phyloP scores from a whole-genome alignment of 2,888 invertebrate genomes.

The Parnassius smintheus region DNA sequence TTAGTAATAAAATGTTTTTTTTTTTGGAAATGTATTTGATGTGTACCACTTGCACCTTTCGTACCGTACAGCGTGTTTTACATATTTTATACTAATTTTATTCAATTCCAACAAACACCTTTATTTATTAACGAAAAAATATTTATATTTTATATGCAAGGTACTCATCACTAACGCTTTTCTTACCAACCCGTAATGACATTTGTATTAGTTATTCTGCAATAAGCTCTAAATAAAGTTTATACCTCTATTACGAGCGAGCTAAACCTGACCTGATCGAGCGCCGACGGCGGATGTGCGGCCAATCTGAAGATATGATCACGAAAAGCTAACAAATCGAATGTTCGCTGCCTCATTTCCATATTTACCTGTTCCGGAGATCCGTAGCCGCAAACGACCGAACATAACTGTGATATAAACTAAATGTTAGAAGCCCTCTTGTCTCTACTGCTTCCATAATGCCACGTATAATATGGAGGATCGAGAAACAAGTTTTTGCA shows the following conservation, averaged over 20 bases:
- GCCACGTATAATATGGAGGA: conserved; percentile 19
- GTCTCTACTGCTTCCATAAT: conserved; percentile 19
- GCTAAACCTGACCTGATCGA: conserved; percentile 9
- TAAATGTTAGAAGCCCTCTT: conserved; percentile 27
- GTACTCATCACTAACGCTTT: too few relatives aligned
- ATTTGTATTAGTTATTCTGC: too few relatives aligned
- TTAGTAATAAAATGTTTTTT: too few relatives aligned
- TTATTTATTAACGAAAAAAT: too few relatives aligned
- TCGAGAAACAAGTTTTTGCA: conserved; percentile 23
- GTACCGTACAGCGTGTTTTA: too few relatives aligned
- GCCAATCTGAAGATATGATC: conserved; percentile 25
- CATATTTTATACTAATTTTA: too few relatives aligned
- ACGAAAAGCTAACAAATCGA: conserved; percentile 28
- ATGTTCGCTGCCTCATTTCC: conserved; percentile 25
- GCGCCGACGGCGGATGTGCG: conserved; percentile 22
- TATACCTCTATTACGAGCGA: conserved; percentile 17
- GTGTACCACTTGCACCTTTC: too few relatives aligned
- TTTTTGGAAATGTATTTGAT: too few relatives aligned
- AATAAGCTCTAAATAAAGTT: neutral
- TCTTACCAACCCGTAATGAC: too few relatives aligned
- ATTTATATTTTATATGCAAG: too few relatives aligned
- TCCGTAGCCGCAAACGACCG: conserved; percentile 19
- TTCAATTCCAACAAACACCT: too few relatives aligned
- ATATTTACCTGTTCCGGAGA: conserved; percentile 28
- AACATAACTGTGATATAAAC: conserved; percentile 25